These are phyloP conservation scores for Drosophila sordidapex DNA, from an alignment of 2,888 invertebrate species.

Conservation along the genomic window DNA sequence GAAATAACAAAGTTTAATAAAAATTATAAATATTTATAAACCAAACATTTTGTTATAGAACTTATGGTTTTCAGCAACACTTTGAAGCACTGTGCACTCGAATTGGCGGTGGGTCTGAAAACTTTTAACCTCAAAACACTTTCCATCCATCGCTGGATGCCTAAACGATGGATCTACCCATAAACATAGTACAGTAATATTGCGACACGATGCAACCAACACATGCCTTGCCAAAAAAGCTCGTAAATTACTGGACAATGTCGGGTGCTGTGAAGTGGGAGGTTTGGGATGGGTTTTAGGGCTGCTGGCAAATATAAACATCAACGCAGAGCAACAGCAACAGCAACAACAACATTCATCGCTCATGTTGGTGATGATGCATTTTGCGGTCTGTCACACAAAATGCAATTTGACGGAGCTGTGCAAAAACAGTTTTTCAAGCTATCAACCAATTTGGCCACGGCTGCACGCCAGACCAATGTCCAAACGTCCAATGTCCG, in stretches of 20 bases:
- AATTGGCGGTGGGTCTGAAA: constrained; percentile 44
- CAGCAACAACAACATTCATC: constrained; percentile 74
- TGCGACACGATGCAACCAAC: constrained; percentile 72
- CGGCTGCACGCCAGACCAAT: constrained; percentile 68
- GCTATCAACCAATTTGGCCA: constrained; percentile 83
- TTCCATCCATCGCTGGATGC: constrained; percentile 51
- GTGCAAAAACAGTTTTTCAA: constrained; percentile 81
- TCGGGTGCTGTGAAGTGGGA: constrained; percentile 25
- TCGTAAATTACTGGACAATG: constrained; percentile 79
- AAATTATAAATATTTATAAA: too few relatives aligned
- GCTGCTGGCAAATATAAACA: constrained; percentile 74
- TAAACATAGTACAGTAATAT: constrained; percentile 44
- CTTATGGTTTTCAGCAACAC: neutral
- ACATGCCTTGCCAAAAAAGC: constrained; percentile 68
- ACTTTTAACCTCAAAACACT: constrained; percentile 75
- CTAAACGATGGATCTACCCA: constrained; percentile 41
- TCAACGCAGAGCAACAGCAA: constrained; percentile 51
- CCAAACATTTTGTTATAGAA: neutral
- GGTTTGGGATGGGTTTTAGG: constrained; percentile 7
- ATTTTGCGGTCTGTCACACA: constrained; percentile 85
- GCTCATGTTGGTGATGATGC: constrained; percentile 84
- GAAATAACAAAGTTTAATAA: neutral
- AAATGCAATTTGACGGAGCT: constrained; percentile 84
- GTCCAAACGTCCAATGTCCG: constrained; percentile 31
- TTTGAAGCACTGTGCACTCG: constrained; percentile 19